A percentile compares a stretch with the other conserved stretches of the same genome.
Conservation (phyloP, 2,113 vertebrate species). For the Daboia siamensis region DNA sequence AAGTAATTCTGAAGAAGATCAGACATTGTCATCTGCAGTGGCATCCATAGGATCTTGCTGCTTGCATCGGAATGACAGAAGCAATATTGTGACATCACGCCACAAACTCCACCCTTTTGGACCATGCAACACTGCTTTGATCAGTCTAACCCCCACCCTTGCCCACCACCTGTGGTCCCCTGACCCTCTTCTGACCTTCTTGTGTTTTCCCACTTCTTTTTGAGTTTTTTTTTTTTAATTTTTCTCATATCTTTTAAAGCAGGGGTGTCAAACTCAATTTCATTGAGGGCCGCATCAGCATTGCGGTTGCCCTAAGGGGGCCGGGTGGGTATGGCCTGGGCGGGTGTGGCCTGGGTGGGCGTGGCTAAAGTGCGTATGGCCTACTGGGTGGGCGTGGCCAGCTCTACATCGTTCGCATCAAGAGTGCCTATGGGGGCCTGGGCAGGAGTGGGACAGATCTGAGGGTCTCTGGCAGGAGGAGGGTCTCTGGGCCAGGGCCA, state of each 20-base stretch:
- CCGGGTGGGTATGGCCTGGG: too few relatives aligned
- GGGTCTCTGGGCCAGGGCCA: too few relatives aligned
- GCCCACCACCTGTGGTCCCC: not conserved
- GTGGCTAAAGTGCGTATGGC: too few relatives aligned
- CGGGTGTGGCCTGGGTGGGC: too few relatives aligned
- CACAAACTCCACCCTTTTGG: not conserved
- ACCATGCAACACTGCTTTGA: not conserved
- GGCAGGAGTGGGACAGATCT: too few relatives aligned
- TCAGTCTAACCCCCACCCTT: not conserved
- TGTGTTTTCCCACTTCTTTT: not conserved
- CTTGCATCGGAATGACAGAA: not conserved
- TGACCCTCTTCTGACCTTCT: not conserved
- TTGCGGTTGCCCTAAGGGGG: too few relatives aligned
- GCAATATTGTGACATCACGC: not conserved
- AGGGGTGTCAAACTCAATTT: too few relatives aligned
- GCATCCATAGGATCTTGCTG: not conserved
- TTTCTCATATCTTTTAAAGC: not conserved
- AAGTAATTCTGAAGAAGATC: not conserved
- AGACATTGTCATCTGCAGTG: not conserved
- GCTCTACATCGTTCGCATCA: too few relatives aligned
- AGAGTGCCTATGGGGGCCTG: too few relatives aligned
- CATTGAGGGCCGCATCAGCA: too few relatives aligned
- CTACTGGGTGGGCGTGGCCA: too few relatives aligned
- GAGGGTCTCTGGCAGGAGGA: too few relatives aligned
- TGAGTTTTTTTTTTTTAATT: not conserved